Base-by-base conservation (phyloP, 1,140 invertebrate species). In the Caenorhabditis remanei region DNA sequence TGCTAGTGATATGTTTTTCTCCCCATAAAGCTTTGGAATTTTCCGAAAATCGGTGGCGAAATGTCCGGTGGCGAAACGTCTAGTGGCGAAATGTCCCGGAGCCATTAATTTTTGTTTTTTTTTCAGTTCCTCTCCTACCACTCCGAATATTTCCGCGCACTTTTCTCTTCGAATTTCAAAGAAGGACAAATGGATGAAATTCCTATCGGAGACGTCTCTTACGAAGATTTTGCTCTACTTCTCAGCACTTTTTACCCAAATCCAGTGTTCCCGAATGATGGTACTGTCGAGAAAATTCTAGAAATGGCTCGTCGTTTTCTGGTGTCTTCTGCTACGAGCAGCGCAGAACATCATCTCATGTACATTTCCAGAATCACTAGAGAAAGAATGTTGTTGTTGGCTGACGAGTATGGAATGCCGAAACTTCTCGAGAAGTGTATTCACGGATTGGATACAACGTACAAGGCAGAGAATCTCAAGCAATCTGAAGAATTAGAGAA, bases 161-260 rank as follows among this genome's bases (percentile, higher is more conserved):
- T 65, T 40, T 65, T 65, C 24, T 32, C 61, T 1, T 24, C 61
- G 61, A 65, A 65, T 11, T 65, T 65, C 61, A 65, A 65, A 19
- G 61, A 65, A 16, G 32, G 61, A 24, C 21, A 65, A 40, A 65
- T 65, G 61, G 14, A 24, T 32, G 61, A 65, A 40, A 65, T 65
- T 40, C 21, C 21, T 3, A 65, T 65, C 24, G 14, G 32, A 40
- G 61, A 65, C 6, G 61, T 65, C 32, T 32, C 21, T 4, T 65
- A 65, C 24, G 24, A 65, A 19, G 61, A 65, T 40, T 40, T 65
- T 40, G 61, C 7, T 32, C 24, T 65, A 1, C 21, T 65, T 4
- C 9, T 24, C 11, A 65, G 61, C 14, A 65, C 7, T 32, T 32
- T 65, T 7, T 40, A 65, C 14, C 24, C 61, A 19, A 40, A 24